Evolutionary conservation across 2,113 vertebrate species (phyloP), one percentile per base, ranked within the genome.

Genomic region (Lates calcarifer): DNA sequence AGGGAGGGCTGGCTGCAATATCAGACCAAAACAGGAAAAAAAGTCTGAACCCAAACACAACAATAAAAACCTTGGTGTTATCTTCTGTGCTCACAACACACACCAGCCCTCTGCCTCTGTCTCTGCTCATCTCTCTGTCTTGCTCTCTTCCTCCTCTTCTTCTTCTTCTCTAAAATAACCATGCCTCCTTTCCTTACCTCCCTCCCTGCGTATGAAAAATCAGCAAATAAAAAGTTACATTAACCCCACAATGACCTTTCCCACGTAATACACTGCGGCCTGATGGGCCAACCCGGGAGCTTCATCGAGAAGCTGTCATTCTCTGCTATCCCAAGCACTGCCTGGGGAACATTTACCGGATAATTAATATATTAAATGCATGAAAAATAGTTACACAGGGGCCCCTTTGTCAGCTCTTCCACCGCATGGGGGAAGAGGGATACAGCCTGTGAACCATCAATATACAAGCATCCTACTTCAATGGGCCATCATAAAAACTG

Each of bases 291-390:
- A 94, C 94, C 95, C 95, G 91, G 95, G 95, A 97, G 95, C 96
- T 96, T 96, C 95, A 88, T 94, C 95, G 96, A 95, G 96, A 97
- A 97, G 96, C 97, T 98, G 97, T 98, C 97, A 98, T 95, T 98
- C 97, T 94, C 95, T 92, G 95, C 96, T 86, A 96, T 96, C 95
- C 96, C 95, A 97, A 99, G 97, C 96, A 97, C 96, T 97, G 97
- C 96, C 98, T 95, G 94, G 98, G 98, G 98, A 99, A 96, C 97
- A 98, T 99, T 99, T 99, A 98, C 96, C 28, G 65, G 96, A 98
- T 99, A 99, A 99, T 99, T 99, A 99, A 99, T 99, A 99, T 99
- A 99, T 99, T 99, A 99, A 99, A 99, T 98, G 98, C 98, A 99
- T 99, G 97, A 99, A 99, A 99, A 99, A 99, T 98, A 99, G 97